A percentile compares a stretch with the other conserved stretches of the same genome.
These are phyloP conservation scores for Heliconius hortense DNA, from an alignment of 2,888 invertebrate species.

Conservation along the genomic window DNA sequence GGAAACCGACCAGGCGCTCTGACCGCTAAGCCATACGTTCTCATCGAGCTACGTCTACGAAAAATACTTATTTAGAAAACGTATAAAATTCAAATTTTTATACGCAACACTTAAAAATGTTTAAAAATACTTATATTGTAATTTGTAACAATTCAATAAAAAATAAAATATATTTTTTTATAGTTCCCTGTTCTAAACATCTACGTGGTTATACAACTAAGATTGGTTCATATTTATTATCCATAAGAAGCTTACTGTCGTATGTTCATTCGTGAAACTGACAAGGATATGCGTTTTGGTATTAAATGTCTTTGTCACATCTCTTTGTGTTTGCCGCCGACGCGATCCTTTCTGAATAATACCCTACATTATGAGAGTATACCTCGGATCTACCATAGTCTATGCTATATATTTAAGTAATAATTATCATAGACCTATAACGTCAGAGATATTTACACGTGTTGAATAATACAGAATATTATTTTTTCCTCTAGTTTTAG, in stretches of 20 bases:
- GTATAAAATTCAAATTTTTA: too few relatives aligned
- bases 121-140: too few relatives aligned
- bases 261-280: conserved; percentile 15
- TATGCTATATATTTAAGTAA: too few relatives aligned
- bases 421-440: too few relatives aligned
- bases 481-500: too few relatives aligned
- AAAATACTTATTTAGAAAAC: too few relatives aligned
- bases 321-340: conserved; percentile 5
- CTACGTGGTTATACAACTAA: background rate
- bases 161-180: background rate
- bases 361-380: background rate
- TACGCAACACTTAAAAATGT: too few relatives aligned
- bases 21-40: too few relatives aligned
- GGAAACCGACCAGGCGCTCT: too few relatives aligned
- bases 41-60: too few relatives aligned
- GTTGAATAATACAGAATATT: too few relatives aligned
- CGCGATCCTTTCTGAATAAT: background rate
- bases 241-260: background rate
- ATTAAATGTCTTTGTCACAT: background rate
- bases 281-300: conserved; percentile 3
- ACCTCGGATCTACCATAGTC: background rate
- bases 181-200: background rate
- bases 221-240: background rate
- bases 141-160: background rate
- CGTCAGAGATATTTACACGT: too few relatives aligned